Evolutionary conservation across 2,113 vertebrate genomes (phyloP), one percentile per base, ranked within the genome.

Genomic region (Acinonyx jubatus): DNA sequence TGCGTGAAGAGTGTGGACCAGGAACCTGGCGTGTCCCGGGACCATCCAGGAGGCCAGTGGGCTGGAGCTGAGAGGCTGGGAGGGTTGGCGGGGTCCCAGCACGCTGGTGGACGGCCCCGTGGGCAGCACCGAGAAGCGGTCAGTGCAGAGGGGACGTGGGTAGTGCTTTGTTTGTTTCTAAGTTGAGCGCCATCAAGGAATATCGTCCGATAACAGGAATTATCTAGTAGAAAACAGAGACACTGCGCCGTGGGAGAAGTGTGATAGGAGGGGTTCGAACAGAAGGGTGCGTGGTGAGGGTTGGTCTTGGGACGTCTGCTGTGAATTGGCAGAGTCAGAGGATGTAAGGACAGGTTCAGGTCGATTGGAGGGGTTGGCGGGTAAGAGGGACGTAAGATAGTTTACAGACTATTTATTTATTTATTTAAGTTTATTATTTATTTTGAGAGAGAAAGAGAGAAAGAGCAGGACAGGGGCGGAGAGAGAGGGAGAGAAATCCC

Each of bases 211-310:
- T 48, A 31, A 78, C 0, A 27, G 41, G 74, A 31, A 10, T 45
- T 29, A 31, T 29, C 74, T 48, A 2, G 2, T 31, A 11, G 41
- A 31, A 48, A 48, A 78, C 3, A 16, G 41, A 48, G 41, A 48
- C 74, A 7, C 38, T 7, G 41, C 15, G 9, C 41, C 74, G 9
- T 4, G 41, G 74, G 41, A 16, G 41, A 29, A 78, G 41, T 29
- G 7, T 16, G 74, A 29, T 10, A 31, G 74, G 18, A 78, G 74
- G 38, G 74, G 14, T 48, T 41, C 9, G 14, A 48, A 45, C 15
- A 2, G 74, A 25, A 2, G 41, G 41, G 27, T 9, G 4, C 41
- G 4, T 14, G 0, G 4, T 48, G 41, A 48, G 27, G 27, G 41
- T 15, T 10, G 41, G 14, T 76, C 27, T 76, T 31, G 16, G 74